Evolutionary conservation across 2,888 invertebrate genomes (phyloP).

Genomic region (Atrina japonica): DNA sequence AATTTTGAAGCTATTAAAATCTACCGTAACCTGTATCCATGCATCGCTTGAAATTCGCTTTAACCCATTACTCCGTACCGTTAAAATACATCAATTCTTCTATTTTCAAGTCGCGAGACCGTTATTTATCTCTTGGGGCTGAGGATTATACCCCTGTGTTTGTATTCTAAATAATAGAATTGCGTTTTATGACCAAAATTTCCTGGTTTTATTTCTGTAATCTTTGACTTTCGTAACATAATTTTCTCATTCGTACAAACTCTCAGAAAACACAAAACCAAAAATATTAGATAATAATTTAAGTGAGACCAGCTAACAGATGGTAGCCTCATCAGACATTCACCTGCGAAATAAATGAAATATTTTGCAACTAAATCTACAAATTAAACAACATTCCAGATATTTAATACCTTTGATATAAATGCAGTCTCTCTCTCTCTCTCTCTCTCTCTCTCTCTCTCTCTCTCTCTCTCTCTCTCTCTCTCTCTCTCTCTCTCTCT

Average conservation of each 20-base stretch:
- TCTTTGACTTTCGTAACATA: slow-evolving; percentile 10
- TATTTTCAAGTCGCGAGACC: background rate
- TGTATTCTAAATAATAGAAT: slow-evolving; percentile 7
- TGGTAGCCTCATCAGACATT: no score
- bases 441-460: no score
- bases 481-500: no score
- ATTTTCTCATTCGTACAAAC: slow-evolving; percentile 1
- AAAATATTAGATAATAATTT: no score
- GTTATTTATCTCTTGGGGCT: slow-evolving; percentile 1
- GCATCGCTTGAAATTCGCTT: background rate
- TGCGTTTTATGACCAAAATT: background rate
- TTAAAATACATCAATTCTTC: slow-evolving; percentile 1
- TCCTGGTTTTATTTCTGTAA: slow-evolving; percentile 1
- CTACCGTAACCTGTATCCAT: background rate
- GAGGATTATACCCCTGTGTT: background rate
- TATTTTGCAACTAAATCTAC: no score
- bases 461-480: no score
- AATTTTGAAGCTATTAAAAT: slow-evolving; percentile 11
- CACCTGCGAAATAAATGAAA: no score
- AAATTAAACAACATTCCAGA: no score
- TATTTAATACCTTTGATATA: no score
- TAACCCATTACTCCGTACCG: background rate
- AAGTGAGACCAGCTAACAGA: no score
- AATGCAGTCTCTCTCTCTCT: no score
- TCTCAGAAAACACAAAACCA: no score